Conservation (phyloP, 1,140 invertebrate species). For the Ruditapes philippinarum region DNA sequence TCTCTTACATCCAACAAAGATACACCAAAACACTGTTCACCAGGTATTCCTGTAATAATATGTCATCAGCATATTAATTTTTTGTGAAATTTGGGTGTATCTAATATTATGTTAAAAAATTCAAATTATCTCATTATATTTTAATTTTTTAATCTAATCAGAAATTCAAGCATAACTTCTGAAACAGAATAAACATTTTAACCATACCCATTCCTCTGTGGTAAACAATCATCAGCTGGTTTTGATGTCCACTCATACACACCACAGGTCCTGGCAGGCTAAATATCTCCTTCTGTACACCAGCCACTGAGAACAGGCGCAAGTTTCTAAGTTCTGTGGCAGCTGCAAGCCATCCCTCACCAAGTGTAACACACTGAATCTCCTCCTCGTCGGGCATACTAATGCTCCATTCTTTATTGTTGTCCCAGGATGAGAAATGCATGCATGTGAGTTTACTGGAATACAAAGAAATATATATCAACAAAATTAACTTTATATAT, state of each 20-base stretch:
- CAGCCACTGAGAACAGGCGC: slow-evolving; percentile 94
- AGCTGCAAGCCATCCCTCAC: slow-evolving; percentile 92
- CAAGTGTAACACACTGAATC: slow-evolving; percentile 89
- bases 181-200: too few species aligned
- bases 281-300: slow-evolving; percentile 94
- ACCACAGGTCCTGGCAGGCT: slow-evolving; percentile 92
- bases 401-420: slow-evolving; percentile 95
- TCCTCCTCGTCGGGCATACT: slow-evolving; percentile 93
- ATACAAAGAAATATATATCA: too few species aligned
- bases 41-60: slow-evolving; percentile 84
- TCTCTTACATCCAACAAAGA: slow-evolving; percentile 83
- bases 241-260: slow-evolving; percentile 90
- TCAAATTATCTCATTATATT: too few species aligned
- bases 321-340: slow-evolving; percentile 92
- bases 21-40: slow-evolving; percentile 87
- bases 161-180: too few species aligned
- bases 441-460: slow-evolving; percentile 93
- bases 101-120: too few species aligned
- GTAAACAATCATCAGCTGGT: slow-evolving; percentile 92
- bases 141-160: too few species aligned
- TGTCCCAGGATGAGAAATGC: slow-evolving; percentile 92
- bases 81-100: background rate
- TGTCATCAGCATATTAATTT: too few species aligned
- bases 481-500: too few species aligned
- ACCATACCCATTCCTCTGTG: slow-evolving; percentile 85